These are phyloP conservation scores for Hycleus phaleratus DNA, from an alignment of 1,140 invertebrate species.

Conservation along the genomic window DNA sequence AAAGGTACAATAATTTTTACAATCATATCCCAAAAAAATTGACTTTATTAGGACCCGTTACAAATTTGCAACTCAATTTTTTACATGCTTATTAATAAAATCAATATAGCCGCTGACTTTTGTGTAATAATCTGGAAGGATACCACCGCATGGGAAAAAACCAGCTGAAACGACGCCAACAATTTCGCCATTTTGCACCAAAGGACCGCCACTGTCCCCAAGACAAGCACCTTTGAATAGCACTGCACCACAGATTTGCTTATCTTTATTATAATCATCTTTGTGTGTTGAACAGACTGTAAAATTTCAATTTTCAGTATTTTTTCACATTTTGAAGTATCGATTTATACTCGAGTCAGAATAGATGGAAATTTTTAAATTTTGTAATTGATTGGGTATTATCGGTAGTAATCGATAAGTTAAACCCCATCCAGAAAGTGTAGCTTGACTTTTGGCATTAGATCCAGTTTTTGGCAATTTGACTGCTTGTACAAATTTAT, in stretches of 20 bases:
- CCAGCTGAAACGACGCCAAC: too few species aligned
- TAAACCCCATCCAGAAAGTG: conserved; percentile 43
- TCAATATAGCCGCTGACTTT: too few species aligned
- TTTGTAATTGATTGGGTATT: conserved; percentile 37
- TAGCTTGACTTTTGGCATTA: conserved; percentile 17
- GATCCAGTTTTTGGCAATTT: conserved; percentile 36
- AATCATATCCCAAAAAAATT: too few species aligned
- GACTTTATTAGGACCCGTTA: too few species aligned
- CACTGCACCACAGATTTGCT: background rate
- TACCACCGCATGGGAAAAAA: too few species aligned
- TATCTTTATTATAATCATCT: too few species aligned
- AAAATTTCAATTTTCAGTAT: background rate
- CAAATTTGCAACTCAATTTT: too few species aligned
- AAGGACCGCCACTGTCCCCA: conserved; percentile 31
- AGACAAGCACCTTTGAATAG: conserved; percentile 50
- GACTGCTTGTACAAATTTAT: conserved; percentile 45
- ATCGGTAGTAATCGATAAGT: conserved; percentile 27
- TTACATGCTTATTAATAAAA: too few species aligned
- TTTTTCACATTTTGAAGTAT: background rate
- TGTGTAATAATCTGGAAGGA: too few species aligned
- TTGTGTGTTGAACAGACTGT: too few species aligned
- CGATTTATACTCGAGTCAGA: background rate
- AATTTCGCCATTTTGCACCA: too few species aligned
- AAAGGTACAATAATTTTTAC: too few species aligned
- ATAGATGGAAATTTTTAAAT: conserved; percentile 23